Evolutionary conservation across 2,797 vertebrate genomes (phyloP).

Genomic region (Dipus sagitta): DNA sequence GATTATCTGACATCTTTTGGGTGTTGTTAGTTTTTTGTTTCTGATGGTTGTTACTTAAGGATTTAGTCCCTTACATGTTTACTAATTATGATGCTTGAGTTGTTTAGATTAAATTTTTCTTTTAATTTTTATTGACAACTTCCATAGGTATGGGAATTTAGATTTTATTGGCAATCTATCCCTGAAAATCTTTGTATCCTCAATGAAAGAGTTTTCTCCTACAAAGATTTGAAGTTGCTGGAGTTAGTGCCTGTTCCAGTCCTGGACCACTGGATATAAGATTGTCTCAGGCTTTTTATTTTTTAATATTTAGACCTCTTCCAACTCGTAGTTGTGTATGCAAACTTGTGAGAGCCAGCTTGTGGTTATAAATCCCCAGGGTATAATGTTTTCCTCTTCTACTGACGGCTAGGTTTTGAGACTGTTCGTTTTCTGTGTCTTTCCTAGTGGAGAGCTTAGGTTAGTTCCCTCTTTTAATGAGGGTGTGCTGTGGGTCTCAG

Average conservation of each 20-base stretch:
- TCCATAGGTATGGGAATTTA: too few species aligned
- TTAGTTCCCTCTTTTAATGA: conserved; percentile 33
- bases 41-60: neutral
- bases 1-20: neutral
- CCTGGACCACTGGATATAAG: conserved; percentile 9
- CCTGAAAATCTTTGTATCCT: conserved; percentile 26
- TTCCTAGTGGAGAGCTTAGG: conserved; percentile 45
- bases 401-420: conserved; percentile 46
- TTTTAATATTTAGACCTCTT: conserved; percentile 31
- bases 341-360: neutral
- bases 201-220: conserved; percentile 18
- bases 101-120: neutral
- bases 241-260: conserved; percentile 3
- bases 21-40: conserved; percentile 42
- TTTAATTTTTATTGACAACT: too few species aligned
- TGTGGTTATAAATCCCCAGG: conserved; percentile 20
- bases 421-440: conserved; percentile 13
- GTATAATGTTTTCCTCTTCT: conserved; percentile 33
- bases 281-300: conserved; percentile 11
- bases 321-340: neutral
- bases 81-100: neutral
- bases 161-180: conserved; percentile 3
- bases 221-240: conserved; percentile 42
- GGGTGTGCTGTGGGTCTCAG: neutral
- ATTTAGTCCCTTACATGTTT: neutral